Evolutionary conservation across 2,888 invertebrate species (phyloP), one percentile per base, ranked within the genome.

Genomic region (Minunthozetes semirufus): DNA sequence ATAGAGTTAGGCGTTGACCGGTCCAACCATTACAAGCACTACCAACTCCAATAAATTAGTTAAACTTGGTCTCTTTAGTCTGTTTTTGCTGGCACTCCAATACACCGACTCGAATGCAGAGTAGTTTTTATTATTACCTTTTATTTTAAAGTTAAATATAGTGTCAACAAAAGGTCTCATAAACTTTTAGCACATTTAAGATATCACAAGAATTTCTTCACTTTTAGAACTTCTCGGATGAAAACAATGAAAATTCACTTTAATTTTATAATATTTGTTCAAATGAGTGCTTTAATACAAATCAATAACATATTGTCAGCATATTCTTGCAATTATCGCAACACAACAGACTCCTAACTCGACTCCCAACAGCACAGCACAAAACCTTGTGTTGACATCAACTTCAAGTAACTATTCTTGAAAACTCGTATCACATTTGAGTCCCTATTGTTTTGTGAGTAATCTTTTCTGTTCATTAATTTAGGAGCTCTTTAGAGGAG

Each of bases 1-100:
- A 66, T 42, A 66, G 42, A 66, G 29, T 66, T 66, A 66, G 66
- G 66, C 66, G 66, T 66, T 66, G 66, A 66, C 66, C 66, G 42
- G 66, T 29, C 33, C 27, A 66, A 19, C 29, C 66, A 66, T 66
- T 66, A 66, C 66, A 38, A 66, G 29, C 66, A 38, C 9, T 66
- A 29, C 29, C 13, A 66, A 38, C 9, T 66, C 38, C 29, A 38
- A 66, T 66, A 66, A 66, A 66, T 66, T 66, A 38, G 66, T 59
- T 25, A 59, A 59, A 59, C 59, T 25, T 61, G 61, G 61, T 61
- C 61, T 61, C 61, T n/a, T n/a, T n/a, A n/a, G n/a, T n/a, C n/a
- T n/a, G n/a, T n/a, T n/a, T 33, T 33, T 33, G 4, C 33, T 22
- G 13, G 25, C 59, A 50, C 50, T n/a, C 8, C 9, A 29, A 59